Conservation (phyloP, 2,797 vertebrate genomes). For the Ataeniobius toweri region DNA sequence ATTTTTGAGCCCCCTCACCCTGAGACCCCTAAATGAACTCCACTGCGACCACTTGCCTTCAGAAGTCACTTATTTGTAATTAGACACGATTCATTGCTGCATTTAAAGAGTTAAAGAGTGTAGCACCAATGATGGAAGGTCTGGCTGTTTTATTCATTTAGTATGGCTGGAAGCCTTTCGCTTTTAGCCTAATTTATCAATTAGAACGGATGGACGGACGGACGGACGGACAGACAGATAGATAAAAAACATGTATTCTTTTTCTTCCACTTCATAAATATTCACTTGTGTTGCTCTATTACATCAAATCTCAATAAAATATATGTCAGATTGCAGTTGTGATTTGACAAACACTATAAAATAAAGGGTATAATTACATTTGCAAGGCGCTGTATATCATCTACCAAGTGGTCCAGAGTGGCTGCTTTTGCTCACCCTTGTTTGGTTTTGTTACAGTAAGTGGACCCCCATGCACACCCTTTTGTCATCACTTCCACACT, state of each 20-base stretch:
- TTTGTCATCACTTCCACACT: slow-evolving; percentile 21
- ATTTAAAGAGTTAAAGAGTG: background rate
- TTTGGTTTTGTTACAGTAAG: slow-evolving; percentile 14
- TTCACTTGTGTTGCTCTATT: too few species aligned
- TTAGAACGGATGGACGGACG: background rate
- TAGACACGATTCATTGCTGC: background rate
- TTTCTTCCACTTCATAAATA: too few species aligned
- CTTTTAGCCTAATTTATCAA: background rate
- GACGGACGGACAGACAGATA: too few species aligned
- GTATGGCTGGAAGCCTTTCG: background rate
- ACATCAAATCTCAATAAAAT: background rate
- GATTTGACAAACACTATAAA: background rate
- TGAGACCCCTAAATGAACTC: too few species aligned
- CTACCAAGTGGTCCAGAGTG: background rate
- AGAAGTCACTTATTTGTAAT: too few species aligned
- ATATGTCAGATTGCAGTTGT: background rate
- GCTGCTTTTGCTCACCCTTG: slow-evolving; percentile 12
- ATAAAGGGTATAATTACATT: background rate
- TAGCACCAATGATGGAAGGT: background rate
- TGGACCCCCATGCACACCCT: slow-evolving; percentile 23
- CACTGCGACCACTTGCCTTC: too few species aligned
- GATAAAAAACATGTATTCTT: too few species aligned
- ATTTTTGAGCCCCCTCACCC: too few species aligned
- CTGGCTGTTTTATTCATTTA: background rate
- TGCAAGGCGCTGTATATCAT: slow-evolving; percentile 1